phyloP scores from a whole-genome alignment of 2,797 vertebrate genomes.

The Garrulus glandarius region DNA sequence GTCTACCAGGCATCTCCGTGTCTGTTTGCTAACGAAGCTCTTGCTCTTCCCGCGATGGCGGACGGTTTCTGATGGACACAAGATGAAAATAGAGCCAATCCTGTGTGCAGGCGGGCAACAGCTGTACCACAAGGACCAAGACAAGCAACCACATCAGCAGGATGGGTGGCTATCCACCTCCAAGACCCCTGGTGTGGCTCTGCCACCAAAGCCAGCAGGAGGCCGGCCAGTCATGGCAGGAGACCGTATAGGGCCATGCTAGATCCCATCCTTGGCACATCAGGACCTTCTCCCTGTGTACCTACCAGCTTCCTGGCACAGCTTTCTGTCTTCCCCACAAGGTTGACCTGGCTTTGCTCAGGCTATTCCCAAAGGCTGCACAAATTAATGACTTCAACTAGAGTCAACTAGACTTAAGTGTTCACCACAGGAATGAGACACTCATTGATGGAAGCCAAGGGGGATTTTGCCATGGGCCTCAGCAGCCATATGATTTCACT shows the following conservation, averaged over 20 bases:
- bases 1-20: fast-evolving
- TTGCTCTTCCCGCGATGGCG: neutral
- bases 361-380: neutral
- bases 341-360: neutral
- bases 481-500: fast-evolving
- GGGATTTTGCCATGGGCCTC: neutral
- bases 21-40: fast-evolving
- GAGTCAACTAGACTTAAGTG: no score
- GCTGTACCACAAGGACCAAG: neutral
- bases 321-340: neutral
- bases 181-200: fast-evolving
- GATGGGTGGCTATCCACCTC: fast-evolving
- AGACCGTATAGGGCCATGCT: fast-evolving
- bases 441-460: fast-evolving
- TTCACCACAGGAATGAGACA: neutral
- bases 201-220: neutral
- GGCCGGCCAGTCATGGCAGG: neutral
- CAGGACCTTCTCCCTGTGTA: fast-evolving
- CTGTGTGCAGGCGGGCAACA: fast-evolving
- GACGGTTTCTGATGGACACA: neutral
- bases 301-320: neutral
- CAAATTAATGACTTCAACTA: neutral
- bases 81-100: neutral
- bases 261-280: neutral
- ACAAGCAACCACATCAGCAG: fast-evolving